These are phyloP conservation scores for Orthosia gothica DNA, from an alignment of 2,888 invertebrate genomes.

Conservation along the genomic window DNA sequence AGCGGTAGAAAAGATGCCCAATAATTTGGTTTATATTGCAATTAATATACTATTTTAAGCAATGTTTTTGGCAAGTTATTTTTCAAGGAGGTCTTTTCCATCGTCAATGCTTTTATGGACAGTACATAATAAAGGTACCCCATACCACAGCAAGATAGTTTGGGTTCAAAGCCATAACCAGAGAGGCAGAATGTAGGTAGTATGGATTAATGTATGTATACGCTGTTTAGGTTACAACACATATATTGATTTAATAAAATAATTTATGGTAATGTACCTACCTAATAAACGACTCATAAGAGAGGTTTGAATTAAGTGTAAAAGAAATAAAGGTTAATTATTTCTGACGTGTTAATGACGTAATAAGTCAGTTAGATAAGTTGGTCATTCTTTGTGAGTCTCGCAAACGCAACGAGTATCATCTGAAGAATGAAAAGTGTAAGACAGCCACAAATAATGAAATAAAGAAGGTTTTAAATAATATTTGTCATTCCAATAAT, in stretches of 20 bases:
- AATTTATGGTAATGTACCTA: constrained; percentile 53
- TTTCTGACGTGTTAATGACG: constrained; percentile 5
- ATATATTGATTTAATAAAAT: constrained; percentile 22
- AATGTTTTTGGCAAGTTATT: background rate
- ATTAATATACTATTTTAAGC: background rate
- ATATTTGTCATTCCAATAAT: background rate
- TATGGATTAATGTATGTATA: constrained; percentile 53
- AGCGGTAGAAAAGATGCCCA: constrained; percentile 13
- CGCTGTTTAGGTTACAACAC: constrained; percentile 37
- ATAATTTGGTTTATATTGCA: background rate
- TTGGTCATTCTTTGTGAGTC: background rate
- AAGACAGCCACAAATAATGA: background rate
- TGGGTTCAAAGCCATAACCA: constrained; percentile 62
- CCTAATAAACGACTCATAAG: constrained; percentile 41
- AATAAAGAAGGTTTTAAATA: background rate
- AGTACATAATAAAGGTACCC: constrained; percentile 35
- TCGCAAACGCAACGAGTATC: background rate
- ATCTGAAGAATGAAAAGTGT: background rate
- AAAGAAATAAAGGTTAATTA: background rate
- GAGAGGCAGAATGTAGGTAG: constrained; percentile 36
- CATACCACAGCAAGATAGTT: constrained; percentile 63
- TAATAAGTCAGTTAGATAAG: background rate
- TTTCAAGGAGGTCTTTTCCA: constrained; percentile 6
- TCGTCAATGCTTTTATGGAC: constrained; percentile 23
- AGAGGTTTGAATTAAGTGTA: background rate